A percentile compares a stretch with the other conserved stretches of the same genome.
phyloP scores from a whole-genome alignment of 1,140 invertebrate genomes.

The Pomacea maculata region DNA sequence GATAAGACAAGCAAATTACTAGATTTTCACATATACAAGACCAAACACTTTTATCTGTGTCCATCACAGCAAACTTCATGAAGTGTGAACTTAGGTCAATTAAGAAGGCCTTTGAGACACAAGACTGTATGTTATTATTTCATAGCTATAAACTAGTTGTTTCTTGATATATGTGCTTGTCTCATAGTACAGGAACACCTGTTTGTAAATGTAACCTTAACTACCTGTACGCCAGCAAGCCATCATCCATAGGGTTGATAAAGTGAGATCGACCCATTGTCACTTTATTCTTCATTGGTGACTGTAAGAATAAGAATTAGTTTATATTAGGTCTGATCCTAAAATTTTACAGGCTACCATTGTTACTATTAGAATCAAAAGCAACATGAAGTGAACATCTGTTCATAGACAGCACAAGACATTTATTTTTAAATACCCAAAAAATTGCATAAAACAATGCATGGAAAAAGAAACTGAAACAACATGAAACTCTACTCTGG shows the following conservation, averaged over 20 bases:
- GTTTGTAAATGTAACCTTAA: background rate
- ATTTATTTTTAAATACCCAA: too few species aligned
- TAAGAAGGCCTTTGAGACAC: too few species aligned
- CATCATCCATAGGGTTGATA: slow-evolving; percentile 42
- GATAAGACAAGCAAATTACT: too few species aligned
- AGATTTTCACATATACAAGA: too few species aligned
- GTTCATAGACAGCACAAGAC: too few species aligned
- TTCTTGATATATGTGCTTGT: too few species aligned
- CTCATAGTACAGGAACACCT: background rate
- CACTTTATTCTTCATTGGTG: slow-evolving; percentile 30
- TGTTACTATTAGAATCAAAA: background rate
- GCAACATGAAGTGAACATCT: background rate
- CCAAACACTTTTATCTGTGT: too few species aligned
- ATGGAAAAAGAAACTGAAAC: background rate
- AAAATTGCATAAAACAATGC: background rate
- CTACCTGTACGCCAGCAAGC: slow-evolving; percentile 35
- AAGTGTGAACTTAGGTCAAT: too few species aligned
- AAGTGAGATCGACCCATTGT: slow-evolving; percentile 38
- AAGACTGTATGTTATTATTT: too few species aligned
- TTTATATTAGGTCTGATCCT: too few species aligned
- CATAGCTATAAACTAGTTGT: too few species aligned
- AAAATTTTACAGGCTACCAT: slow-evolving; percentile 1
- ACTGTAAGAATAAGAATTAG: slow-evolving; percentile 17
- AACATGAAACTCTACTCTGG: background rate
- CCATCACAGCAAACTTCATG: too few species aligned